These are phyloP conservation scores for Hylia prasina DNA, from an alignment of 2,113 vertebrate species.

Conservation along the genomic window DNA sequence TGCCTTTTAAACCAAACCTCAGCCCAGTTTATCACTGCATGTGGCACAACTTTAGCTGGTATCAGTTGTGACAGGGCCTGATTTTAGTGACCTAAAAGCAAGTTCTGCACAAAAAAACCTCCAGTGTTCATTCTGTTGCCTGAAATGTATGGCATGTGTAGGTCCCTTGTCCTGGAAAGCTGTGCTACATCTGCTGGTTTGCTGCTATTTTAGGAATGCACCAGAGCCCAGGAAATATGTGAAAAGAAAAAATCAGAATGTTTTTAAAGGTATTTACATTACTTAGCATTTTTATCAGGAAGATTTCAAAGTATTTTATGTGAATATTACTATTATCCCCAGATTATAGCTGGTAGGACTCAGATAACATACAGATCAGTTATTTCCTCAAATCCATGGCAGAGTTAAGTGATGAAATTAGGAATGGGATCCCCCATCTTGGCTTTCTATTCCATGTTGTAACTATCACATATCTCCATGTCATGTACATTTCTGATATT, in stretches of 20 bases:
- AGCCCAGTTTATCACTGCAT: accelerated
- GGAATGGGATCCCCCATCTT: not conserved
- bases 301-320: not conserved
- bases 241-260: not conserved
- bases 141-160: not conserved
- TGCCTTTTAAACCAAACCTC: not conserved
- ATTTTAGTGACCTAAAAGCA: not conserved
- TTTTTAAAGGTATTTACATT: not conserved
- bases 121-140: not conserved
- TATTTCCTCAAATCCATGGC: not conserved
- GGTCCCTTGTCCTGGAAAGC: not conserved
- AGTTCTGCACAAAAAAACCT: not conserved
- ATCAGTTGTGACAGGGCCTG: not conserved
- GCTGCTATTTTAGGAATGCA: not conserved
- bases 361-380: not conserved
- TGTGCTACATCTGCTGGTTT: not conserved
- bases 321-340: not conserved
- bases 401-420: not conserved
- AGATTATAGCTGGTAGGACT: not conserved
- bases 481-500: not conserved
- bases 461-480: not conserved
- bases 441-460: not conserved
- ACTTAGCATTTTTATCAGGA: not conserved
- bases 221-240: not conserved
- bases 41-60: not conserved